Percentiles rank a stretch among this genome's conserved stretches.
These are phyloP conservation scores for Thamnaconus septentrionalis DNA, from an alignment of 2,113 vertebrate species.

Conservation along the genomic window DNA sequence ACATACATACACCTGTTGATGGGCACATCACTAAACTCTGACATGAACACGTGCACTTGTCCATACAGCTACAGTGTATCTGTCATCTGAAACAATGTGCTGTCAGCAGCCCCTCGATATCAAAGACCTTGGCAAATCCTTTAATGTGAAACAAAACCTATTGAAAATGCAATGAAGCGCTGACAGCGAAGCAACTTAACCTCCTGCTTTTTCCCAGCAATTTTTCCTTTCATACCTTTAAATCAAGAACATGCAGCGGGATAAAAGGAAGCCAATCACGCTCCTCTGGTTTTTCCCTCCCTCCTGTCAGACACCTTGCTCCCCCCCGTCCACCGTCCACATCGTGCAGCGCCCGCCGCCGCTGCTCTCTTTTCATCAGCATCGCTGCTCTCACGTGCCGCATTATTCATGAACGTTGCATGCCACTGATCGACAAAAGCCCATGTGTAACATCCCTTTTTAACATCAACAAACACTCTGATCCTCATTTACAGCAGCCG, in stretches of 20 bases:
- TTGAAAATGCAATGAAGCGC: too few relatives aligned
- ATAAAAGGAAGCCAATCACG: conserved; percentile 10
- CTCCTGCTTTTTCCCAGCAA: background rate
- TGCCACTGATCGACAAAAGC: conserved; percentile 28
- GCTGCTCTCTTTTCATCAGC: conserved; percentile 12
- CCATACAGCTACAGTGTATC: too few relatives aligned
- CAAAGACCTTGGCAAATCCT: background rate
- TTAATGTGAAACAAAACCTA: conserved; percentile 9
- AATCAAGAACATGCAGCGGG: conserved; percentile 5
- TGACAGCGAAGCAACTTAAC: too few relatives aligned
- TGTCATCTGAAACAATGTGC: too few relatives aligned
- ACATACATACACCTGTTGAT: too few relatives aligned
- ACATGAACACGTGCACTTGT: too few relatives aligned
- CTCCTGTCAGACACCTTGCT: conserved; percentile 17
- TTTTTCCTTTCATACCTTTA: conserved; percentile 21
- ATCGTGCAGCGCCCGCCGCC: background rate
- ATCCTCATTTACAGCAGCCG: conserved; percentile 36
- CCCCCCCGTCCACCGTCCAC: background rate
- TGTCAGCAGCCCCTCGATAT: too few relatives aligned
- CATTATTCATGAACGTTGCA: conserved; percentile 35
- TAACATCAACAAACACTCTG: conserved; percentile 13
- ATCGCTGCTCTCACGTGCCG: conserved; percentile 7
- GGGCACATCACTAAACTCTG: too few relatives aligned
- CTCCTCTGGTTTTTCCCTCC: too few relatives aligned
- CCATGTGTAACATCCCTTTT: conserved; percentile 27